A percentile compares a stretch with the other conserved stretches of the same genome.
Conservation (phyloP, 1,140 invertebrate species). For the Chelonus insularis region DNA sequence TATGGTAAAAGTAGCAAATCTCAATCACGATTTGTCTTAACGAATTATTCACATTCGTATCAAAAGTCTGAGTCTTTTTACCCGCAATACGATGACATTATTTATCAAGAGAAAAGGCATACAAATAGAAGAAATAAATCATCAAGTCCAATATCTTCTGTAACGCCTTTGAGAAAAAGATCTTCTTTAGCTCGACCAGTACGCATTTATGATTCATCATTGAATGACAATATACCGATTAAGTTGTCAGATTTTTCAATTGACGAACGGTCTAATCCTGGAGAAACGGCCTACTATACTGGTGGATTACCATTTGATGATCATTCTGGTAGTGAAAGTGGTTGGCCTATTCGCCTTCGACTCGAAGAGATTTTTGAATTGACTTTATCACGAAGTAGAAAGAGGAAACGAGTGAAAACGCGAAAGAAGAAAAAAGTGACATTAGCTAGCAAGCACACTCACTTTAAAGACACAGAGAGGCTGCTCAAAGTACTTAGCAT, state of each 20-base stretch:
- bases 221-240: slow-evolving; percentile 37
- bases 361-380: slow-evolving; percentile 54
- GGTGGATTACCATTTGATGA: slow-evolving; percentile 31
- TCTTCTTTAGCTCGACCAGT: slow-evolving; percentile 53
- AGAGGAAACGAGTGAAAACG: slow-evolving; percentile 39
- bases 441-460: slow-evolving; percentile 37
- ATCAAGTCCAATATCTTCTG: slow-evolving; percentile 16
- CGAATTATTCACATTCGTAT: background rate
- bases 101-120: background rate
- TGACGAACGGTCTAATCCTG: slow-evolving; percentile 12
- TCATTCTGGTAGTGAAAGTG: slow-evolving; percentile 37
- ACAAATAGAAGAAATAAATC: background rate
- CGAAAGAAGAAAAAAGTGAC: slow-evolving; percentile 34
- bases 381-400: slow-evolving; percentile 45
- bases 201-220: slow-evolving; percentile 49
- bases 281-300: slow-evolving; percentile 15
- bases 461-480: slow-evolving; percentile 55
- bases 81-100: background rate
- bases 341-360: slow-evolving; percentile 49
- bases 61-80: slow-evolving; percentile 13
- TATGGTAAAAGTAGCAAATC: background rate
- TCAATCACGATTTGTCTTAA: slow-evolving; percentile 7
- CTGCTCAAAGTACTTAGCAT: slow-evolving; percentile 57
- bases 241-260: slow-evolving; percentile 24
- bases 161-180: slow-evolving; percentile 45